phyloP scores from a whole-genome alignment of 2,797 vertebrate species.

The Tarsius wallacei region DNA sequence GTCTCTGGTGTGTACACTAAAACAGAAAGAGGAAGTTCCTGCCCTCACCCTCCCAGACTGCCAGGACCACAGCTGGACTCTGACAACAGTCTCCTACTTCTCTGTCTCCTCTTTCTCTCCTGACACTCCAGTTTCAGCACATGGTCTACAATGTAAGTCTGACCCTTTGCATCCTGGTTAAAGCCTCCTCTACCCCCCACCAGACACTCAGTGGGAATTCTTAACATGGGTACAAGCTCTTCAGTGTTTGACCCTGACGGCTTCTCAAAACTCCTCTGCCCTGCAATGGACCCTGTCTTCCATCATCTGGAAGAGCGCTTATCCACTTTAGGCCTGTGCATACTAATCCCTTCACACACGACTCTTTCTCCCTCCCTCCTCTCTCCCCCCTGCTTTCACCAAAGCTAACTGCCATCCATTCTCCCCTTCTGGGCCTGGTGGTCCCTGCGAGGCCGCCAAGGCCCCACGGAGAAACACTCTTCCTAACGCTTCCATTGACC shows the following conservation, averaged over 20 bases:
- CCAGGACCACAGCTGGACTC: neutral
- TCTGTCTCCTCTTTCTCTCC: neutral
- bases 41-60: neutral
- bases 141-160: neutral
- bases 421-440: constrained; percentile 14
- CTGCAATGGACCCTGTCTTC: neutral
- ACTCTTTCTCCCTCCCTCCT: neutral
- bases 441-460: neutral
- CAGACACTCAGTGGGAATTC: neutral
- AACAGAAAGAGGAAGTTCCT: neutral
- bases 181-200: neutral
- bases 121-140: neutral
- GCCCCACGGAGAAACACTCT: neutral
- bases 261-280: constrained; percentile 20
- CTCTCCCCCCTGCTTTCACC: neutral
- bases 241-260: neutral
- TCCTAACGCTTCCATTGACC: neutral
- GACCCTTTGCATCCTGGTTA: neutral
- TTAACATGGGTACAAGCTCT: neutral
- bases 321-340: neutral
- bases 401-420: neutral
- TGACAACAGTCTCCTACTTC: neutral
- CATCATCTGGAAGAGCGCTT: neutral
- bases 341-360: neutral
- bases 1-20: neutral